phyloP scores from a whole-genome alignment of 2,888 invertebrate species.

The Melanotus villosus region DNA sequence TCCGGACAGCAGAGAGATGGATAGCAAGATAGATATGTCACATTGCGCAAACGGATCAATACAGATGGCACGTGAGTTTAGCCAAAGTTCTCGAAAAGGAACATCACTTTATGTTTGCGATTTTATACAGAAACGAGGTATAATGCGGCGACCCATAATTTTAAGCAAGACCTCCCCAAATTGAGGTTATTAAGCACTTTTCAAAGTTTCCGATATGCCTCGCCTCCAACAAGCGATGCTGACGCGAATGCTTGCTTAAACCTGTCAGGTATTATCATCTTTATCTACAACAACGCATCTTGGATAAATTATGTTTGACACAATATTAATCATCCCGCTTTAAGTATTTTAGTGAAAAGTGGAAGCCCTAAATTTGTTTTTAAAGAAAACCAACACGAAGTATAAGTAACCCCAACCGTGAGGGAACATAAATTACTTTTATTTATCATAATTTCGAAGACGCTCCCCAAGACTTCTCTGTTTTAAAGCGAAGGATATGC shows the following conservation, averaged over 20 bases:
- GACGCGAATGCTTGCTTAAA: conserved; percentile 7
- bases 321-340: conserved; percentile 5
- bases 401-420: background rate
- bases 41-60: conserved; percentile 43
- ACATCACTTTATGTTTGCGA: background rate
- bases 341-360: background rate
- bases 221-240: background rate
- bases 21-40: conserved; percentile 36
- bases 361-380: background rate
- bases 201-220: conserved; percentile 3
- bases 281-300: conserved; percentile 9
- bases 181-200: background rate
- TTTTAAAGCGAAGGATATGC: too few species aligned
- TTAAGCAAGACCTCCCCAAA: background rate
- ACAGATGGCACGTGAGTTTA: conserved; percentile 22
- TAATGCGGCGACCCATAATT: background rate
- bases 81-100: background rate
- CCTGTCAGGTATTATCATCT: conserved; percentile 21
- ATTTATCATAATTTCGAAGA: too few species aligned
- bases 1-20: conserved; percentile 28
- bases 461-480: too few species aligned
- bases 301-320: conserved; percentile 19
- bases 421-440: too few species aligned
- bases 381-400: background rate
- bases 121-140: background rate